Conservation (phyloP, 2,888 invertebrate species). For the Antheraea yamamai region DNA sequence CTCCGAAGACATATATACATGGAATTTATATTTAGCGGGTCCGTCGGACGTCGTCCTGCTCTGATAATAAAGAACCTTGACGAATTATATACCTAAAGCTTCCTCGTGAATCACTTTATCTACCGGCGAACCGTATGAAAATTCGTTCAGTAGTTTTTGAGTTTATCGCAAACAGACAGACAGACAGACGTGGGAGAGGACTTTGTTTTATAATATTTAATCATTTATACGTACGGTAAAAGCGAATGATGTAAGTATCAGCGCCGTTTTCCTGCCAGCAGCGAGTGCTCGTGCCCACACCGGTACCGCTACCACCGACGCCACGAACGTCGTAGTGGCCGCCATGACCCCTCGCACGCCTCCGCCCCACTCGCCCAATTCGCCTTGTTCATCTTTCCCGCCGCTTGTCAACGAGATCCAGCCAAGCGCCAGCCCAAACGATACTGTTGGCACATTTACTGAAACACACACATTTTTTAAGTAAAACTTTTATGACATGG, state of each 20-base stretch:
- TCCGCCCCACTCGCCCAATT: too few species aligned
- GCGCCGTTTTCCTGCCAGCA: constrained; percentile 51
- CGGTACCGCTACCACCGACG: constrained; percentile 55
- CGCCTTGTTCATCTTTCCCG: constrained; percentile 32
- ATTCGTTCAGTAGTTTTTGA: too few species aligned
- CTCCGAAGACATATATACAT: too few species aligned
- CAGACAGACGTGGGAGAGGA: too few species aligned
- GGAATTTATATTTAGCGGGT: too few species aligned
- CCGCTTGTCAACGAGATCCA: constrained; percentile 67
- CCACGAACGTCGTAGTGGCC: constrained; percentile 49
- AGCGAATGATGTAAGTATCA: constrained; percentile 51
- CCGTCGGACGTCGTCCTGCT: too few species aligned
- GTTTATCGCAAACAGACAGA: too few species aligned
- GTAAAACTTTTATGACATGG: not conserved
- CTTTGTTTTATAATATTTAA: too few species aligned
- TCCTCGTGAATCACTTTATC: too few species aligned
- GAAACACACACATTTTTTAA: constrained; percentile 20
- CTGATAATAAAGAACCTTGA: too few species aligned
- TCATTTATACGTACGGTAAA: constrained; percentile 54
- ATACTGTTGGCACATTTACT: constrained; percentile 65
- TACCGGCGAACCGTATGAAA: too few species aligned
- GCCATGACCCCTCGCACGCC: constrained; percentile 38
- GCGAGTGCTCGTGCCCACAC: constrained; percentile 53
- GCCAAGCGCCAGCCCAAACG: constrained; percentile 63
- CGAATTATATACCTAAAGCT: too few species aligned